Conservation (phyloP, 1,140 invertebrate species). For the Eriocheir sinensis region DNA sequence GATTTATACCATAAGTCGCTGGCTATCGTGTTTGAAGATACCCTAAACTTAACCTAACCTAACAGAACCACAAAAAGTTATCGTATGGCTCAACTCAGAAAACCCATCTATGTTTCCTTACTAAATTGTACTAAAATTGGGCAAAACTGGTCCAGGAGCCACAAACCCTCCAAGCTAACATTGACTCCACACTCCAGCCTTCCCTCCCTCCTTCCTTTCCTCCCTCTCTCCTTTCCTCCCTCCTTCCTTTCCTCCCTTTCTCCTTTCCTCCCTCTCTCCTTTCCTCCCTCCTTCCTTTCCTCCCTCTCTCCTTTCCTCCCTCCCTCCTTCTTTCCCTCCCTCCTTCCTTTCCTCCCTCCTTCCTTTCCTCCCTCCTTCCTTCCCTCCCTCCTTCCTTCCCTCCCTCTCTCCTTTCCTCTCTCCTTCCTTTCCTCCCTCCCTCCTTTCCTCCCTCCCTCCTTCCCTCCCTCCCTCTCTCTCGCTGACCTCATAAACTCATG, state of each 20-base stretch:
- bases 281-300: neutral
- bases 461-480: neutral
- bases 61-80: too few species aligned
- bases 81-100: too few species aligned
- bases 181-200: too few species aligned
- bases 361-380: neutral
- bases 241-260: neutral
- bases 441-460: neutral
- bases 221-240: too few species aligned
- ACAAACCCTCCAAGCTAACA: too few species aligned
- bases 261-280: neutral
- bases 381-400: neutral
- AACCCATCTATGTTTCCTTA: too few species aligned
- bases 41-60: too few species aligned
- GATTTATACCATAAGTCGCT: too few species aligned
- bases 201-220: conserved; percentile 28
- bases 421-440: neutral
- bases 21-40: too few species aligned
- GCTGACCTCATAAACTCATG: neutral
- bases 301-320: too few species aligned
- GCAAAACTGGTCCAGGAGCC: too few species aligned
- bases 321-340: neutral
- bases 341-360: neutral
- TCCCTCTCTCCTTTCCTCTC: neutral
- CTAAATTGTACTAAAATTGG: too few species aligned